Percentiles rank a stretch among this genome's conserved stretches.
Conservation (phyloP, 2,888 invertebrate genomes). For the Plagodis pulveraria region DNA sequence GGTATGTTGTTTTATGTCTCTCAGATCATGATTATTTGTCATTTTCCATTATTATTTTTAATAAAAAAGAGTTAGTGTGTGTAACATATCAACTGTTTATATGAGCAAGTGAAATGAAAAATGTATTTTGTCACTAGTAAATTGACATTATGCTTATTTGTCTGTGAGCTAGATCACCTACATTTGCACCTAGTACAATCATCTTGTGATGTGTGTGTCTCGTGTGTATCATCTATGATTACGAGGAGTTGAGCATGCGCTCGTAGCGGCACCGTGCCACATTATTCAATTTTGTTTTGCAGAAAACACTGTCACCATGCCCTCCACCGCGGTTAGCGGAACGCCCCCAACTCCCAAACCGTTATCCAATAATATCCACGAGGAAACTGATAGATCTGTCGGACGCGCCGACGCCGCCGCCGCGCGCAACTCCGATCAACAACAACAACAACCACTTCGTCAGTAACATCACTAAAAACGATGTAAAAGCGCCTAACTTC, state of each 20-base stretch:
- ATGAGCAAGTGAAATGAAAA: not conserved
- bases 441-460: conserved; percentile 58
- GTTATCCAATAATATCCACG: conserved; percentile 78
- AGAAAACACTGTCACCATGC: conserved; percentile 78
- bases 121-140: conserved; percentile 5
- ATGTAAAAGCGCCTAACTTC: conserved; percentile 58
- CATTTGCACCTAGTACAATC: conserved; percentile 1
- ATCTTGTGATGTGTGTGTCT: conserved; percentile 5
- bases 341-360: conserved; percentile 73
- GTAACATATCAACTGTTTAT: too few species aligned
- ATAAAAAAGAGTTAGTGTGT: too few species aligned
- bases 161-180: conserved; percentile 11
- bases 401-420: conserved; percentile 75
- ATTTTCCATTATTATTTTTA: too few species aligned
- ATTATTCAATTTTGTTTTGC: conserved; percentile 78
- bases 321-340: conserved; percentile 77
- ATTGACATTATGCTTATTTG: conserved; percentile 11
- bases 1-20: too few species aligned
- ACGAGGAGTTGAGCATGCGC: conserved; percentile 64
- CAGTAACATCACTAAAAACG: conserved; percentile 74
- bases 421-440: conserved; percentile 50
- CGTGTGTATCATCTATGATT: conserved; percentile 42
- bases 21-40: too few species aligned
- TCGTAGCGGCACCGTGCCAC: conserved; percentile 76
- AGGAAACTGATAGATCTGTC: conserved; percentile 74